Conservation (phyloP, 1,140 invertebrate genomes). For the Drosophila jambulina region DNA sequence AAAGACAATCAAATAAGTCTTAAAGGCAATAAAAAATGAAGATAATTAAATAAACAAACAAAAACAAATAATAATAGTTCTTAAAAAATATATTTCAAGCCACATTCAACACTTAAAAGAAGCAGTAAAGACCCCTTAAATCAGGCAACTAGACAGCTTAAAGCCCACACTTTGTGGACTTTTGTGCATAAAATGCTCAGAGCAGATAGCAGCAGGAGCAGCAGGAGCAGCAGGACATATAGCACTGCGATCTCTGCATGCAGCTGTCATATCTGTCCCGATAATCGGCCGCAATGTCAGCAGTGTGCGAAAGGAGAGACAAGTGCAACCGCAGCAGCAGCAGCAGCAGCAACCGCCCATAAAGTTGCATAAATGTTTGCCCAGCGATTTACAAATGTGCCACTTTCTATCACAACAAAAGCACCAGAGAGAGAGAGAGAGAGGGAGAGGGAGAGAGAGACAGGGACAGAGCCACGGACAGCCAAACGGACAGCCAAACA, state of each 20-base stretch:
- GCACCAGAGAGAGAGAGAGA: conserved; percentile 7
- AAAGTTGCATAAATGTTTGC: conserved; percentile 64
- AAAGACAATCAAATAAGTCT: not conserved
- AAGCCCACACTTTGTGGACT: not conserved
- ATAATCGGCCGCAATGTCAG: conserved; percentile 78
- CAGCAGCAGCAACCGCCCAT: conserved; percentile 25
- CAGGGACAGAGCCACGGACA: not conserved
- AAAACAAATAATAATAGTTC: not conserved
- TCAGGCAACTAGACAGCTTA: not conserved
- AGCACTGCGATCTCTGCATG: conserved; percentile 12
- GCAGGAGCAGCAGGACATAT: not conserved
- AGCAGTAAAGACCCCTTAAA: not conserved
- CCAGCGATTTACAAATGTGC: conserved; percentile 70
- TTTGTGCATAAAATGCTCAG: conserved; percentile 5
- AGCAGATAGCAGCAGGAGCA: conserved; percentile 1
- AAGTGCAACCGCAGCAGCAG: conserved; percentile 39
- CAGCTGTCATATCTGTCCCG: conserved; percentile 62
- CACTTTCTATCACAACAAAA: conserved; percentile 79
- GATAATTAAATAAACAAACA: not conserved
- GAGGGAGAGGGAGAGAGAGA: not conserved
- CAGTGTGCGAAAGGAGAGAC: conserved; percentile 31
- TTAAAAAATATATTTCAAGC: not conserved
- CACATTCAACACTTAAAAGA: not conserved
- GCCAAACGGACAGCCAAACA: conserved; percentile 5
- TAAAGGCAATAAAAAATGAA: too few relatives aligned